Conservation (phyloP, 2,113 vertebrate species). For the Chaetura pelagica region DNA sequence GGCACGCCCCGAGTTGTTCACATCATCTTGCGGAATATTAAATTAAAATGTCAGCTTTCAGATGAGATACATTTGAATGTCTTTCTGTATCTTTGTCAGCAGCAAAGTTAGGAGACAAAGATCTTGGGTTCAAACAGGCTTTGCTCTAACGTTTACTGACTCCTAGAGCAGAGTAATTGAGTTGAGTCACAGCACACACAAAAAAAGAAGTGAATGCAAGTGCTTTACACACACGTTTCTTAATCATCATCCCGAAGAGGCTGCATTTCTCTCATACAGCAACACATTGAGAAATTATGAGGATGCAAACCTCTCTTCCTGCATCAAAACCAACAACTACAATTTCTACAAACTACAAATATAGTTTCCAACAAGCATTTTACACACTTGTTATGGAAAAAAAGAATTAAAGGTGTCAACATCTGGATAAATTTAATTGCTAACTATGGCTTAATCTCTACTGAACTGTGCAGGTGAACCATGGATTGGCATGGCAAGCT, state of each 20-base stretch:
- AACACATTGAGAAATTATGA: not conserved
- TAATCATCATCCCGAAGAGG: not conserved
- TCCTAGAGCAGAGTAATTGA: not conserved
- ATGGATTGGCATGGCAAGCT: not conserved
- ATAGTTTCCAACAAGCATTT: not conserved
- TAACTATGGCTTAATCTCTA: too few relatives aligned
- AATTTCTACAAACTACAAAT: not conserved
- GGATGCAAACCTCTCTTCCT: not conserved
- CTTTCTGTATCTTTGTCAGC: not conserved
- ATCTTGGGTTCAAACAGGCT: not conserved
- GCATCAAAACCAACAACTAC: not conserved
- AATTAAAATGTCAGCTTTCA: slow-evolving; percentile 50
- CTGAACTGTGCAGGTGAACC: not conserved
- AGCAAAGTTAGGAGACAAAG: not conserved
- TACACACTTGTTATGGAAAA: not conserved
- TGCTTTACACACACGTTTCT: accelerated
- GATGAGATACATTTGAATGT: not conserved
- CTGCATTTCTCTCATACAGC: not conserved
- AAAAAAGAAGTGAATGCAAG: not conserved
- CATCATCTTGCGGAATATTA: not conserved
- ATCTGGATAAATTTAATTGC: not conserved
- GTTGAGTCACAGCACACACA: not conserved
- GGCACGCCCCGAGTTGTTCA: not conserved
- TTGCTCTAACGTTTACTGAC: not conserved
- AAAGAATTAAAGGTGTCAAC: not conserved